phyloP scores from a whole-genome alignment of 2,888 invertebrate genomes.

The Caenorhabditis panamensis region DNA sequence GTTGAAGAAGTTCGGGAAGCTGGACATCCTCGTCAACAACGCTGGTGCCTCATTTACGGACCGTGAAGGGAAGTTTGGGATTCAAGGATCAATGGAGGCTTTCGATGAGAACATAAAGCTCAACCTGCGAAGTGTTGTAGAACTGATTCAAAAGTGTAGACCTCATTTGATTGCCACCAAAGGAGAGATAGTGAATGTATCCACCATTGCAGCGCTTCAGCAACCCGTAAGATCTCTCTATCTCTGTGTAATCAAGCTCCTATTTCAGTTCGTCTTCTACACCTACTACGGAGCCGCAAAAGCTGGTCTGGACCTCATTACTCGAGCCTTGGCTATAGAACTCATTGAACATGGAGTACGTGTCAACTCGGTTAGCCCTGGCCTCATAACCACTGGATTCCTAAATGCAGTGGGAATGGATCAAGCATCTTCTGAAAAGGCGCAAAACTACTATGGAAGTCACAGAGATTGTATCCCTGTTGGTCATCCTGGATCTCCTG shows the following conservation, averaged over 20 bases:
- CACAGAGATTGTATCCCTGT: constrained; percentile 47
- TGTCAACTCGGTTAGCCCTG: constrained; percentile 50
- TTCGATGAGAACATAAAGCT: constrained; percentile 24
- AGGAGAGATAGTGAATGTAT: constrained; percentile 57
- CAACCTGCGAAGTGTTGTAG: constrained; percentile 45
- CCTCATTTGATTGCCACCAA: constrained; percentile 21
- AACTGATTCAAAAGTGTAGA: constrained; percentile 41
- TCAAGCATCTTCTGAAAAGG: not conserved
- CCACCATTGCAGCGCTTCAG: constrained; percentile 31
- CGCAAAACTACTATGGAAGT: constrained; percentile 8
- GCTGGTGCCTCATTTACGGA: constrained; percentile 34
- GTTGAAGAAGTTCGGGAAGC: constrained; percentile 27
- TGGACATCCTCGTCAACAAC: constrained; percentile 50
- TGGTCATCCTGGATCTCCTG: not conserved
- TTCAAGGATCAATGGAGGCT: constrained; percentile 1
- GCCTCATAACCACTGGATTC: constrained; percentile 29
- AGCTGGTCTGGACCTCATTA: constrained; percentile 46
- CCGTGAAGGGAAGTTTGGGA: constrained; percentile 1
- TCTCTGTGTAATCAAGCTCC: too few species aligned
- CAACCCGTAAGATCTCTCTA: constrained; percentile 10
- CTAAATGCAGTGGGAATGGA: constrained; percentile 37
- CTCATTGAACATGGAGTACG: constrained; percentile 43
- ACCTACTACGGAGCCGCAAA: constrained; percentile 51
- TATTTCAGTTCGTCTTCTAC: too few species aligned
- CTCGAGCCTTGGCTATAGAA: constrained; percentile 31